phyloP scores from a whole-genome alignment of 2,797 vertebrate genomes.

The Sparus aurata region DNA sequence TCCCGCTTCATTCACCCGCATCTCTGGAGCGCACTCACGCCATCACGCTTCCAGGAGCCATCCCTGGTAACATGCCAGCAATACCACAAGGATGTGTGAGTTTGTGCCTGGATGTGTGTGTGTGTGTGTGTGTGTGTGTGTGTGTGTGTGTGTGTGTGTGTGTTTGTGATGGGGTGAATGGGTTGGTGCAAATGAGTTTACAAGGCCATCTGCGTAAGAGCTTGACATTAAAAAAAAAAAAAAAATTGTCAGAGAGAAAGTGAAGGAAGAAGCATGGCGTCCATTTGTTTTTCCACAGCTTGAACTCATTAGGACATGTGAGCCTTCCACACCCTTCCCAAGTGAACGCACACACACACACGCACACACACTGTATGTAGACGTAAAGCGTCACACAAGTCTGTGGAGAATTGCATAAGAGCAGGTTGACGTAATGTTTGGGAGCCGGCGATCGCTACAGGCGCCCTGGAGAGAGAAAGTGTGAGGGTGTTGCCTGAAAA shows the following conservation, averaged over 20 bases:
- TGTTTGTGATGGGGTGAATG: not conserved
- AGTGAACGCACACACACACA: conserved; percentile 28
- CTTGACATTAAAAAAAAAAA: conserved; percentile 29
- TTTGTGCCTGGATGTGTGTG: conserved; percentile 25
- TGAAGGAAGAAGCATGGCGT: conserved; percentile 23
- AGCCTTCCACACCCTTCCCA: conserved; percentile 72
- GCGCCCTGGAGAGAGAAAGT: conserved; percentile 46
- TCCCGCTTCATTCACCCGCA: conserved; percentile 61
- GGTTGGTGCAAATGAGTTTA: conserved; percentile 47
- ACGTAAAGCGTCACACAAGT: conserved; percentile 48
- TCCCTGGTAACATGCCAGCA: conserved; percentile 43
- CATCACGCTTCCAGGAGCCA: conserved; percentile 56
- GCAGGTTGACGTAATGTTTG: conserved; percentile 70
- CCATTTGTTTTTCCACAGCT: conserved; percentile 72
- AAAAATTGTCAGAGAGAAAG: conserved; percentile 13
- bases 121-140: conserved; percentile 27
- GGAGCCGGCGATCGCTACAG: conserved; percentile 42
- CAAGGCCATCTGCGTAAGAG: conserved; percentile 48
- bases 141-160: conserved; percentile 15
- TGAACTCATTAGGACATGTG: conserved; percentile 74
- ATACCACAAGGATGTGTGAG: conserved; percentile 34
- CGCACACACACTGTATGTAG: conserved; percentile 20
- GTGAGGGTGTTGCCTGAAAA: conserved; percentile 67
- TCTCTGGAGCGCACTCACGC: conserved; percentile 48
- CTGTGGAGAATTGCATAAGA: conserved; percentile 71